Evolutionary conservation across 2,797 vertebrate species (phyloP), one percentile per base, ranked within the genome.

Genomic region (Gobio occitaniae): DNA sequence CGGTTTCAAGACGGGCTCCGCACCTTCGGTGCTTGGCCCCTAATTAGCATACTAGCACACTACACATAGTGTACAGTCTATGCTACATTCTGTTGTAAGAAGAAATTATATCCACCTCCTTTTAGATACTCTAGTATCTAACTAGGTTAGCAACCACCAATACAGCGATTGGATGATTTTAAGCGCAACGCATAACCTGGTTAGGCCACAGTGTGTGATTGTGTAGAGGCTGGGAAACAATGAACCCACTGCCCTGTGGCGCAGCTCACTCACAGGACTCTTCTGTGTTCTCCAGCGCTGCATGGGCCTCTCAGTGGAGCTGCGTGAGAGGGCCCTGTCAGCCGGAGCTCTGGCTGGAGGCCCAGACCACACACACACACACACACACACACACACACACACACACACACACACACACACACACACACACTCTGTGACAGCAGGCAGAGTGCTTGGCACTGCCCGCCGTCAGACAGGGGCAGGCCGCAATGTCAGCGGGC

Each of bases 401-500:
- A n/a, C n/a, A n/a, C n/a, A n/a, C n/a, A n/a, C n/a, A n/a, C n/a
- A n/a, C n/a, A n/a, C n/a, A n/a, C n/a, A n/a, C n/a, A n/a, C n/a
- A n/a, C n/a, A n/a, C n/a, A n/a, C n/a, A n/a, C 10, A 29, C 47
- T 72, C 47, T n/a, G 54, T 80, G 84, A 83, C 85, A 79, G 81
- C 81, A 63, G 80, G 81, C 75, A 72, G 80, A 83, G 68, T 54
- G 74, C 68, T 83, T 83, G 85, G 74, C 81, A 83, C 36, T 78
- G 47, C 81, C 75, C 29, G 70, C 71, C 72, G 38, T 84, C 76
- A 85, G 84, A 83, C 84, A 47, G 83, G 63, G 87, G 86, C 41
- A 75, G 87, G 78, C 47, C 59, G 56, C 72, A 86, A 88, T 83
- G 88, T 89, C 88, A 87, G 81, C 81, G 50, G 86, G 75, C 72